Base-by-base conservation (phyloP, 2,113 vertebrate genomes). In the Fregata magnificens region DNA sequence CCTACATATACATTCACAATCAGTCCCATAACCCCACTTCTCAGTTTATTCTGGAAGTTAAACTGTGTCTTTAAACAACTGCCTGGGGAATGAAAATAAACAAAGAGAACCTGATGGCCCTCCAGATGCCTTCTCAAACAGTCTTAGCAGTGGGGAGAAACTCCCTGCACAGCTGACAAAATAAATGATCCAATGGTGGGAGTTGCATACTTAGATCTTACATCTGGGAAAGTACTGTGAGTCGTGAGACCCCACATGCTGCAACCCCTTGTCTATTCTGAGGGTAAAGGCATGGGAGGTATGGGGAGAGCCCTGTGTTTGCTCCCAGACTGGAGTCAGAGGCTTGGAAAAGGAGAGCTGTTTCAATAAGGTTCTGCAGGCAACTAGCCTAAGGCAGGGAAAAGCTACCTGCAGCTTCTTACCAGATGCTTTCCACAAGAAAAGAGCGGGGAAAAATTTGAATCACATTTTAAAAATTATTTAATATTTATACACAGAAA, bases 161-260 rank as follows among this genome's bases (percentile, higher is more conserved):
- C 22, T 87, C 77, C 31, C 20, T 25, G 14, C 44, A 62, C 94
- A 94, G 89, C 86, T 96, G 89, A 91, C 78, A 95, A 93, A 95
- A 95, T 2, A 96, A 73, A 72, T 82, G 86, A 86, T 53, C 58
- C 42, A 9, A 7, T 10, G 32, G 40, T 14, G 47, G 55, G 70
- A 50, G 73, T 2, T 53, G 19, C 16, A 42, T 3, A 1, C 49
- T 89, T 16, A 18, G 86, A 17, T 58, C 78, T 80, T 22, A 8
- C 52, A 67, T 76, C 67, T 96, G 83, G 61, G 69, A 56, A 79
- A 79, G 61, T 6, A 6, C 16, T 52, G 56, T 6, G 44, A 20
- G 40, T 55, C 3, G 0, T 56, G 65, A 81, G 88, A 81, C 88
- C 66, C 65, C 87, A 76, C 78, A 87, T 2, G 25, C 47, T 80